Evolutionary conservation across 2,888 invertebrate species (phyloP).

Genomic region (Rhodophaea formosa): DNA sequence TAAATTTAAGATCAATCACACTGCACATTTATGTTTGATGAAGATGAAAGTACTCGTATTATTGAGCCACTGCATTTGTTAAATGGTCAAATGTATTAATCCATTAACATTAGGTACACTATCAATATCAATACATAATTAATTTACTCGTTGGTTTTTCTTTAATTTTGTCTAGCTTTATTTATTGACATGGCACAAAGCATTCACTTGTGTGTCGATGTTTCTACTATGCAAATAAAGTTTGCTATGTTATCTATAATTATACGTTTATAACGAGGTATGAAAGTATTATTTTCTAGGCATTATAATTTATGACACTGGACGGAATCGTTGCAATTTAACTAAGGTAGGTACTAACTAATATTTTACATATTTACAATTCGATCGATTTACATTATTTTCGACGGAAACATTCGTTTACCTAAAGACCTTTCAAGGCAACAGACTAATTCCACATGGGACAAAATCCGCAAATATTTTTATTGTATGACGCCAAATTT

Average conservation of each 20-base stretch:
- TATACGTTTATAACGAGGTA: conserved; percentile 28
- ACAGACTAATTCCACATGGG: too few relatives aligned
- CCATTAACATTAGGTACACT: background rate
- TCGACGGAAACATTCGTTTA: conserved; percentile 21
- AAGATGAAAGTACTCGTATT: too few relatives aligned
- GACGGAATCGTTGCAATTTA: conserved; percentile 46
- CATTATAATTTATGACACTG: conserved; percentile 70
- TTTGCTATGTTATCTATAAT: background rate
- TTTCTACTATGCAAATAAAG: too few relatives aligned
- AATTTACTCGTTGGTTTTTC: background rate
- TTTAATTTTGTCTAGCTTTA: background rate
- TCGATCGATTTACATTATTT: conserved; percentile 4
- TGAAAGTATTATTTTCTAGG: conserved; percentile 23
- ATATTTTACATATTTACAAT: conserved; percentile 72
- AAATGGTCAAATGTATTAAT: background rate
- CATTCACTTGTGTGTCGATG: conserved; percentile 70
- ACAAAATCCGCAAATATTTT: too few relatives aligned
- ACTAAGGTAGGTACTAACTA: conserved; percentile 36
- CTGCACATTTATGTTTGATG: too few relatives aligned
- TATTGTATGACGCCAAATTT: too few relatives aligned
- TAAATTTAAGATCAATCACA: background rate
- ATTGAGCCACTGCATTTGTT: background rate
- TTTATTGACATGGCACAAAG: conserved; percentile 62
- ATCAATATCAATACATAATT: background rate
- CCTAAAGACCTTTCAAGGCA: background rate